Conservation (phyloP, 2,113 vertebrate genomes). For the Pelobates fuscus region DNA sequence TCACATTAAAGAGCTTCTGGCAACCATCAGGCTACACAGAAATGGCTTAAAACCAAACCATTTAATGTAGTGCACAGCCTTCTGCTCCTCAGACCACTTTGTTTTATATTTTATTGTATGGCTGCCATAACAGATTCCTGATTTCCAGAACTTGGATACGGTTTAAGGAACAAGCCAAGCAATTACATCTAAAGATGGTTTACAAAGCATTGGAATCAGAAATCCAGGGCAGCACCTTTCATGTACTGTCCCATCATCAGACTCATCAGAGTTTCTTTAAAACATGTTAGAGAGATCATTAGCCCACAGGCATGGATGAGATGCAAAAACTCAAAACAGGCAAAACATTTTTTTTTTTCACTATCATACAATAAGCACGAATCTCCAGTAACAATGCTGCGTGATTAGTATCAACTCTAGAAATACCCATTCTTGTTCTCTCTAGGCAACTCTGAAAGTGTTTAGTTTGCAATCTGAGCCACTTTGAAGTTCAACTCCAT, state of each 20-base stretch:
- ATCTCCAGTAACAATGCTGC: conserved; percentile 39
- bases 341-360: conserved; percentile 32
- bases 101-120: conserved; percentile 3
- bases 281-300: neutral
- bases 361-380: conserved; percentile 33
- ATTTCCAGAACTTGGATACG: neutral
- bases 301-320: neutral
- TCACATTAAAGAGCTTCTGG: conserved; percentile 48
- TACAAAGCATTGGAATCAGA: neutral
- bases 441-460: conserved; percentile 56
- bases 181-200: neutral
- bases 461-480: conserved; percentile 55
- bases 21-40: conserved; percentile 44
- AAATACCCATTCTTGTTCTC: conserved; percentile 50
- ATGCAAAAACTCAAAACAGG: conserved; percentile 15
- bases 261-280: neutral
- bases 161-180: neutral
- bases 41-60: conserved; percentile 32
- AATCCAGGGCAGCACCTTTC: neutral
- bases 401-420: conserved; percentile 45
- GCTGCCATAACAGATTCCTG: neutral
- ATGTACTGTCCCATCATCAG: neutral
- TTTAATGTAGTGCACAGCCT: conserved; percentile 40
- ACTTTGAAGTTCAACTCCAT: conserved; percentile 47
- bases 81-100: conserved; percentile 1